A percentile compares a stretch with the other conserved stretches of the same genome.
phyloP scores from a whole-genome alignment of 2,113 vertebrate species.

The Shinisaurus crocodilurus region DNA sequence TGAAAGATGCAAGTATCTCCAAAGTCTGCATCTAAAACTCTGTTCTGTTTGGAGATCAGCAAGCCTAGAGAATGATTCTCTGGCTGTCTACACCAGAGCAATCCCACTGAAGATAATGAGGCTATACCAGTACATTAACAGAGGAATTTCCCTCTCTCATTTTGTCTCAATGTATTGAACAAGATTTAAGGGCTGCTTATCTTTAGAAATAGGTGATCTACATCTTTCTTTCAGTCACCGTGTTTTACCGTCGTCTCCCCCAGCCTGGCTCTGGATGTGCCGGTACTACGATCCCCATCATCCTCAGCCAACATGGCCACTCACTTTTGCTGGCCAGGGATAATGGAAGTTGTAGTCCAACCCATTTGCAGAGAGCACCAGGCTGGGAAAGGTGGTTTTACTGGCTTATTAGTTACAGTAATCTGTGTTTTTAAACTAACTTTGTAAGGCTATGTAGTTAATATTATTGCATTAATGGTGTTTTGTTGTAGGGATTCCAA shows the following conservation, averaged over 20 bases:
- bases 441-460: neutral
- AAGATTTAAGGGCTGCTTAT: neutral
- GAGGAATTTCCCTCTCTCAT: neutral
- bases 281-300: too few relatives aligned
- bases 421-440: neutral
- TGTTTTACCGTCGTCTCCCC: neutral
- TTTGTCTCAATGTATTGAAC: neutral
- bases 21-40: neutral
- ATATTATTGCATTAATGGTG: neutral
- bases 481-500: neutral
- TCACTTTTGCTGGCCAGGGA: too few relatives aligned
- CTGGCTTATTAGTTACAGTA: neutral
- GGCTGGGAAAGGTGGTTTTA: too few relatives aligned
- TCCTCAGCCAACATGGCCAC: too few relatives aligned
- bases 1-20: too few relatives aligned
- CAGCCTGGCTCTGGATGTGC: too few relatives aligned
- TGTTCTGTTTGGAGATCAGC: neutral
- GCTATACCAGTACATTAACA: neutral
- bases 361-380: too few relatives aligned
- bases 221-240: neutral
- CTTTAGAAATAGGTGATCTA: too few relatives aligned
- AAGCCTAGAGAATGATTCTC: neutral
- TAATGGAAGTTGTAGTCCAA: too few relatives aligned
- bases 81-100: neutral
- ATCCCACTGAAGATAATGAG: neutral